Percentiles rank a stretch among this genome's conserved stretches.
Conservation (phyloP, 2,113 vertebrate species). For the Ciconia stormi region DNA sequence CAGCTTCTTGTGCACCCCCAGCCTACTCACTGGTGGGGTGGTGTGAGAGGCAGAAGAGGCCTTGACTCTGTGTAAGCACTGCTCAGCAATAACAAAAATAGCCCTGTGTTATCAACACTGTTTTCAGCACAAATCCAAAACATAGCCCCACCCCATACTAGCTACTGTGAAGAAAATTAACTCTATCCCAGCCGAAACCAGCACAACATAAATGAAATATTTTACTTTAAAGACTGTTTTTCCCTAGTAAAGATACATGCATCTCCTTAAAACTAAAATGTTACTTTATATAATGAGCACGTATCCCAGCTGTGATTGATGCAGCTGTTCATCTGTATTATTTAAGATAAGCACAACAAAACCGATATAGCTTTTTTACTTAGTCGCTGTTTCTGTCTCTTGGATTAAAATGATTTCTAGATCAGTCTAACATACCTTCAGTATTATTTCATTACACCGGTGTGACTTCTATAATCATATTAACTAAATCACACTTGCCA, state of each 20-base stretch:
- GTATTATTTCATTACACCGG: slow-evolving; percentile 47
- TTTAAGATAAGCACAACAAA: neutral
- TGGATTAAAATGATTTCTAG: neutral
- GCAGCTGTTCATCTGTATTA: neutral
- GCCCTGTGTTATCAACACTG: neutral
- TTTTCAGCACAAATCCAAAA: neutral
- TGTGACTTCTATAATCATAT: slow-evolving; percentile 46
- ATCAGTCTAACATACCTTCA: neutral
- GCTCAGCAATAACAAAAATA: neutral
- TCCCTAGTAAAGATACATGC: neutral
- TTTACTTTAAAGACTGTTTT: neutral
- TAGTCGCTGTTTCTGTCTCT: neutral
- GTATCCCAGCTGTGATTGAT: neutral
- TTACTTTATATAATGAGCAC: neutral
- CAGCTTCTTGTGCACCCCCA: no score
- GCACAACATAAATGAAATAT: neutral
- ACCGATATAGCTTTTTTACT: neutral
- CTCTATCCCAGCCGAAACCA: neutral
- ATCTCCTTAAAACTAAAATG: neutral
- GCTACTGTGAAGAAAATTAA: neutral
- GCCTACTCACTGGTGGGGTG: neutral
- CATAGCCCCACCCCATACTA: accelerated
- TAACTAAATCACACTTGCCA: slow-evolving; percentile 58
- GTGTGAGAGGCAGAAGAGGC: neutral
- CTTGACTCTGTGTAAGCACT: neutral